Conservation (phyloP, 2,797 vertebrate species). For the Strix occidentalis region DNA sequence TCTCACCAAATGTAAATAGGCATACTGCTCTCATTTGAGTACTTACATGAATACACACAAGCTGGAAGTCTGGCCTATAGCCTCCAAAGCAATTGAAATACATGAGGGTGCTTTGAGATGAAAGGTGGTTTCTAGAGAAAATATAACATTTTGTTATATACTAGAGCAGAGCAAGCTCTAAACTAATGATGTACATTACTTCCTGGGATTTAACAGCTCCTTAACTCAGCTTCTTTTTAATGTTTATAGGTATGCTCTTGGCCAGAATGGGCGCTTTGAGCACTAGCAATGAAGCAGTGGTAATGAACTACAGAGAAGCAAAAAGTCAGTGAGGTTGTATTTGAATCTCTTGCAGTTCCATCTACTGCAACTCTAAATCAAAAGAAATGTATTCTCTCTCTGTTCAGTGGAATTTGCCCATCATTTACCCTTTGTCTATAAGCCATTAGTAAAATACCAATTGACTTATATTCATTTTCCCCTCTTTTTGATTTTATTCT, state of each 20-base stretch:
- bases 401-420: background rate
- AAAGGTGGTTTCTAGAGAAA: background rate
- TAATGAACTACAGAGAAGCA: background rate
- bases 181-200: background rate
- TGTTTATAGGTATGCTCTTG: background rate
- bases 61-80: background rate
- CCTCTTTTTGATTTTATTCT: background rate
- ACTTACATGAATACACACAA: background rate
- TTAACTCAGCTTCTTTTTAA: background rate
- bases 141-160: background rate
- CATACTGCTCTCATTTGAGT: background rate
- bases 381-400: background rate
- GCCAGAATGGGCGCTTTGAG: background rate
- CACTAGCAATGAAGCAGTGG: background rate
- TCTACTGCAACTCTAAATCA: background rate
- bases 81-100: background rate
- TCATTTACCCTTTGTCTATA: background rate
- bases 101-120: background rate
- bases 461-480: background rate
- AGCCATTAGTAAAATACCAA: background rate
- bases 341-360: background rate
- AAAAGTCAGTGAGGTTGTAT: background rate
- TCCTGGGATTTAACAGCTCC: background rate
- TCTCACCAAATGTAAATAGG: background rate
- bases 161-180: background rate